Percentiles rank a stretch among this genome's conserved stretches.
Evolutionary conservation across 2,888 invertebrate genomes (phyloP).

Genomic region (Sarcophaga rosellei): DNA sequence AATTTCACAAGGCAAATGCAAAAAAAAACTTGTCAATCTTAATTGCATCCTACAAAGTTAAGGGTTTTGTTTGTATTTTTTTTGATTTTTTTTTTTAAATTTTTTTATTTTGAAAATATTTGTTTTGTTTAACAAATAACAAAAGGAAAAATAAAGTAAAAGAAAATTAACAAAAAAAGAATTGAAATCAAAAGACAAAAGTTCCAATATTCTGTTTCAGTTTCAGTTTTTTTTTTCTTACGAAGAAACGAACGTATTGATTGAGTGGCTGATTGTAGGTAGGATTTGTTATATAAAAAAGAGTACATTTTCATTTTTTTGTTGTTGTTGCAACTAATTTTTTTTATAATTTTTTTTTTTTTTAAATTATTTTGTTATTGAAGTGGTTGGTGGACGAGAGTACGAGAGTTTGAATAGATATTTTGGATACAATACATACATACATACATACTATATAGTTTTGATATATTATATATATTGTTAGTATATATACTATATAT

Average conservation of each 20-base stretch:
- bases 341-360: conserved; percentile 37
- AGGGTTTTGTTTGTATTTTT: too few species aligned
- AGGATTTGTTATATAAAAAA: neutral
- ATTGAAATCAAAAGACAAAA: conserved; percentile 45
- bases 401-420: conserved; percentile 56
- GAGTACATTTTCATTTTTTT: neutral
- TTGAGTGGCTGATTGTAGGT: conserved; percentile 20
- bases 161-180: neutral
- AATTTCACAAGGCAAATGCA: conserved; percentile 46
- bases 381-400: conserved; percentile 65
- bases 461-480: neutral
- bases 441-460: neutral
- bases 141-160: neutral
- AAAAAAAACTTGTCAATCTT: conserved; percentile 27
- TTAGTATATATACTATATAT: conserved; percentile 59
- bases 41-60: conserved; percentile 33
- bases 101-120: too few species aligned
- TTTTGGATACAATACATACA: neutral
- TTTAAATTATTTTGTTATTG: conserved; percentile 35
- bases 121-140: neutral
- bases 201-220: conserved; percentile 39
- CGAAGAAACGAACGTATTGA: conserved; percentile 25
- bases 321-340: conserved; percentile 48
- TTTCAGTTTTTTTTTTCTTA: neutral
- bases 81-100: too few species aligned